Conservation (phyloP, 2,797 vertebrate genomes). For the Avahi laniger region DNA sequence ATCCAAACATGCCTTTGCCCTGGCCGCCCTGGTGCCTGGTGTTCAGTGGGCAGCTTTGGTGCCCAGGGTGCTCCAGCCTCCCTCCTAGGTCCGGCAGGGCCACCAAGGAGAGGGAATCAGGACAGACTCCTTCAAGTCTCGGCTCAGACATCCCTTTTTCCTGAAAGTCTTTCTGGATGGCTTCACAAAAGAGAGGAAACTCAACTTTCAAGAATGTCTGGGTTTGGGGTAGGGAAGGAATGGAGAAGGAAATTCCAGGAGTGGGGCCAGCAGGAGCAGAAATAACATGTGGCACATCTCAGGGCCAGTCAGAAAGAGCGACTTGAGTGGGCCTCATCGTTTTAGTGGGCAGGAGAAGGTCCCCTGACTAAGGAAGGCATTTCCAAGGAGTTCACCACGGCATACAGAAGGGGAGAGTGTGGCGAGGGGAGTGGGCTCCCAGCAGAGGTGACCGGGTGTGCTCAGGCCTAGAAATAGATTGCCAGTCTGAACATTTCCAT, state of each 20-base stretch:
- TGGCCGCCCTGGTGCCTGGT: neutral
- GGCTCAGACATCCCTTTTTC: neutral
- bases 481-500: neutral
- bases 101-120: neutral
- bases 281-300: neutral
- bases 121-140: neutral
- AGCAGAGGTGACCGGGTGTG: neutral
- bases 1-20: neutral
- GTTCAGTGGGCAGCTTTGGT: neutral
- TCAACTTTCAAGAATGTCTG: neutral
- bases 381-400: neutral
- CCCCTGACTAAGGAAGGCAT: neutral
- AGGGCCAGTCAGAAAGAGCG: neutral
- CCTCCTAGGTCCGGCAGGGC: neutral
- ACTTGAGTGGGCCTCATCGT: neutral
- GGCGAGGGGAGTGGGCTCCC: neutral
- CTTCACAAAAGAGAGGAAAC: constrained; percentile 11
- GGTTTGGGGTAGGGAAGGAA: neutral
- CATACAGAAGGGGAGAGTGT: neutral
- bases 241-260: neutral
- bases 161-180: neutral
- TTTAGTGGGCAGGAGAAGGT: neutral
- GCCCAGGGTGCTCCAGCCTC: neutral
- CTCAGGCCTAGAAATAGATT: constrained; percentile 22
- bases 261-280: neutral